These are phyloP conservation scores for Lasioglossum albipes DNA, from an alignment of 1,140 invertebrate genomes.

Conservation along the genomic window DNA sequence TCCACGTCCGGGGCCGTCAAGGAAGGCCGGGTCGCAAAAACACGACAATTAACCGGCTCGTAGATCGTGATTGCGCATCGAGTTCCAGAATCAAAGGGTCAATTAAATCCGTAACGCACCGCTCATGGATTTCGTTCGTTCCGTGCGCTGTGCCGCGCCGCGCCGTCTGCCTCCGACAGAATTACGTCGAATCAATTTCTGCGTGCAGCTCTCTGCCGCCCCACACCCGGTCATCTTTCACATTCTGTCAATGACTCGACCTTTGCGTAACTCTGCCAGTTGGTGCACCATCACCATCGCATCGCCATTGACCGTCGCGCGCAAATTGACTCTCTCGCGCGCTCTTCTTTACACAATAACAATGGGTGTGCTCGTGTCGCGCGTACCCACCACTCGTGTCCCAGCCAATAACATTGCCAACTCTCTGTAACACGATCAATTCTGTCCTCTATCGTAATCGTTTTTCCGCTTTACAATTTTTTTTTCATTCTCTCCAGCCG, in stretches of 20 bases:
- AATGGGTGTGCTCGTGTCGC: not conserved
- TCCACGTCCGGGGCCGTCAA: not conserved
- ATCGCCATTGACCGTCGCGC: not conserved
- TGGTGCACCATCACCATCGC: not conserved
- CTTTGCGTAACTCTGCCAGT: constrained; percentile 4
- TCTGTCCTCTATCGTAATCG: too few species aligned
- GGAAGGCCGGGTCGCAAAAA: not conserved
- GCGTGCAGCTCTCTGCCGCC: too few species aligned
- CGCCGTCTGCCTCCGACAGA: not conserved
- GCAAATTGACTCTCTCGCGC: not conserved
- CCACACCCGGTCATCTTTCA: not conserved
- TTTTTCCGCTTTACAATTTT: not conserved
- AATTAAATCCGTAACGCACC: constrained; percentile 7
- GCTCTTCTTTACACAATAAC: not conserved
- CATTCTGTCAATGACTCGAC: constrained; percentile 18
- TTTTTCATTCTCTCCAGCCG: too few species aligned
- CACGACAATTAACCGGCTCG: not conserved
- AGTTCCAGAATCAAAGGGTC: not conserved
- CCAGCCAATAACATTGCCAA: not conserved
- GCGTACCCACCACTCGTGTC: not conserved
- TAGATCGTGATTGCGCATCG: constrained; percentile 2
- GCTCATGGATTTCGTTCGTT: not conserved
- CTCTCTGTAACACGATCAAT: not conserved
- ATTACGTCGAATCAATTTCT: constrained; percentile 14
- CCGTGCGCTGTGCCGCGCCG: too few species aligned